A percentile compares a stretch with the other conserved stretches of the same genome.
Conservation (phyloP, 2,888 invertebrate species). For the Epirrhoe tristata region DNA sequence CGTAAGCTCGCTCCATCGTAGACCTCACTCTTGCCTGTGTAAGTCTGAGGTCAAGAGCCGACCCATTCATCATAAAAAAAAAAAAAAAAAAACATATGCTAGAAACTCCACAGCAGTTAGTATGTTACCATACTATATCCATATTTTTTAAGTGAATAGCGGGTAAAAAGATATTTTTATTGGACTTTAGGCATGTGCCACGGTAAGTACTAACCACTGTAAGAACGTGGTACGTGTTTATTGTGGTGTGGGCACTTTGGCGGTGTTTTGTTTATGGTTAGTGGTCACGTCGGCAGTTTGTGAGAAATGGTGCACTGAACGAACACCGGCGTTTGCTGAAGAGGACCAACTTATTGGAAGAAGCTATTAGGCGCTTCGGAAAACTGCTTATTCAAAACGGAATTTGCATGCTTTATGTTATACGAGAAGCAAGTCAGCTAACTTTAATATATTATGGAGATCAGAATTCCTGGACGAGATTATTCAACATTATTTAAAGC, state of each 20-base stretch:
- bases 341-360: conserved; percentile 7
- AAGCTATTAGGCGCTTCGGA: conserved; percentile 7
- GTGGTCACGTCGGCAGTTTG: conserved; percentile 30
- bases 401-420: neutral
- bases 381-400: neutral
- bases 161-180: too few relatives aligned
- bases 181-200: conserved; percentile 1
- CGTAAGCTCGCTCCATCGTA: too few relatives aligned
- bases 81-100: too few relatives aligned
- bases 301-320: conserved; percentile 29
- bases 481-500: neutral
- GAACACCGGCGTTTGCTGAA: conserved; percentile 26
- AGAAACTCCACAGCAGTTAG: too few relatives aligned
- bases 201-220: neutral
- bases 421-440: neutral
- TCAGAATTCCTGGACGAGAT: neutral
- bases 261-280: conserved; percentile 37
- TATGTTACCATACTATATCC: too few relatives aligned
- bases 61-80: too few relatives aligned
- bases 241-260: conserved; percentile 30
- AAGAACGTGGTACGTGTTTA: conserved; percentile 27
- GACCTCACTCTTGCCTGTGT: too few relatives aligned
- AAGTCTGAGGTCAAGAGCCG: too few relatives aligned
- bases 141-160: too few relatives aligned
- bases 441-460: neutral